Evolutionary conservation across 1,140 invertebrate genomes (phyloP).

Genomic region (Heliconius eleuchia): DNA sequence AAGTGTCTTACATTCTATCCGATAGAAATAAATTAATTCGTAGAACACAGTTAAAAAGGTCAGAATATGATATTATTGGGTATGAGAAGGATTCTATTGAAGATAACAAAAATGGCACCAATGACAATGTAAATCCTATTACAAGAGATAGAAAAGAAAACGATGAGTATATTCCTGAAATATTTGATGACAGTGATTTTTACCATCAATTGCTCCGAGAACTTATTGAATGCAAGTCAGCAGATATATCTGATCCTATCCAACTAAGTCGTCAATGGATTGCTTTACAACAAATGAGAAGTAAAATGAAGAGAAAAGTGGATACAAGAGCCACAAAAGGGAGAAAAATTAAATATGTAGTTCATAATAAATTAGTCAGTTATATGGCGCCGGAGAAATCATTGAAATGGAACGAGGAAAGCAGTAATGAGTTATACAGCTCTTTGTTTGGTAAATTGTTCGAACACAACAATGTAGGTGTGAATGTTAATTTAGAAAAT

Average conservation of each 20-base stretch:
- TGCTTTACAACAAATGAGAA: conserved; percentile 93
- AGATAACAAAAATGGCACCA: conserved; percentile 43
- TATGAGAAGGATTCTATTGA: conserved; percentile 64
- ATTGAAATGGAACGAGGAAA: conserved; percentile 88
- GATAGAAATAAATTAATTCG: conserved; percentile 90
- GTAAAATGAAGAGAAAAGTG: conserved; percentile 94
- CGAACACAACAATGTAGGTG: conserved; percentile 71
- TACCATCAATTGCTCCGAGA: conserved; percentile 96
- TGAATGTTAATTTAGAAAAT: conserved; percentile 64
- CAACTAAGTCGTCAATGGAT: conserved; percentile 92
- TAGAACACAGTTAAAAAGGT: conserved; percentile 91
- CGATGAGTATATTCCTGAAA: conserved; percentile 89
- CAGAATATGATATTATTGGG: conserved; percentile 88
- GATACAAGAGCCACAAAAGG: conserved; percentile 97
- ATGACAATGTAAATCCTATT: conserved; percentile 50
- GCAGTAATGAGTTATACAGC: conserved; percentile 90
- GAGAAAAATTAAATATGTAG: conserved; percentile 92
- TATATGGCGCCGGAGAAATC: conserved; percentile 93
- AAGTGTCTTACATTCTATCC: conserved; percentile 92
- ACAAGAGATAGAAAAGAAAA: conserved; percentile 68
- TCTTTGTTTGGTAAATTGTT: conserved; percentile 91
- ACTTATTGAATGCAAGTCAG: conserved; percentile 94
- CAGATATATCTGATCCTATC: conserved; percentile 90
- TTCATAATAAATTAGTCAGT: conserved; percentile 95
- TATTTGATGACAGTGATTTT: conserved; percentile 98